Conservation (phyloP, 1,140 invertebrate species). For the Chelonus insularis region DNA sequence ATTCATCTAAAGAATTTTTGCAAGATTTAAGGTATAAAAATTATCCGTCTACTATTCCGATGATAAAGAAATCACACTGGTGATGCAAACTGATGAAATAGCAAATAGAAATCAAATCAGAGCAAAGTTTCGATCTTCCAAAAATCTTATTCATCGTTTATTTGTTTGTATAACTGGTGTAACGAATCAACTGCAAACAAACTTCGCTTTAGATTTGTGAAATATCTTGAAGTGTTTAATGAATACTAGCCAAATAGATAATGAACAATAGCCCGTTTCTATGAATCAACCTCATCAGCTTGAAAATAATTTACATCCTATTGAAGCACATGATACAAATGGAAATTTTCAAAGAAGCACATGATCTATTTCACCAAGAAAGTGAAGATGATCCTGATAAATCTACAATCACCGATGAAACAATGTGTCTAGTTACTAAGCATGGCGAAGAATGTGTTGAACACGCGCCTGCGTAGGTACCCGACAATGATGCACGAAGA, state of each 20-base stretch:
- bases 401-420: constrained; percentile 38
- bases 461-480: constrained; percentile 86
- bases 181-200: constrained; percentile 98
- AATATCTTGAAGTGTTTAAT: constrained; percentile 95
- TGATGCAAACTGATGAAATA: constrained; percentile 82
- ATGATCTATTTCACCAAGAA: constrained; percentile 37
- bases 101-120: constrained; percentile 78
- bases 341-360: constrained; percentile 5
- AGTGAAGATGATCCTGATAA: constrained; percentile 36
- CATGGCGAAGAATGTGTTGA: constrained; percentile 60
- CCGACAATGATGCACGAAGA: constrained; percentile 85
- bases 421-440: constrained; percentile 50
- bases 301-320: constrained; percentile 14
- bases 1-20: constrained; percentile 50
- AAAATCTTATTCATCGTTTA: constrained; percentile 91
- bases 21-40: constrained; percentile 53
- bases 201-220: constrained; percentile 94
- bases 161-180: constrained; percentile 98
- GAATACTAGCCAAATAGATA: constrained; percentile 69
- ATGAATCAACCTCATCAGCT: constrained; percentile 29
- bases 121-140: constrained; percentile 82
- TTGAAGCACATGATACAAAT: constrained; percentile 10
- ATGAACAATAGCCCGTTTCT: constrained; percentile 32
- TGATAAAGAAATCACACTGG: constrained; percentile 86
- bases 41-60: constrained; percentile 61